Conservation (phyloP, 2,797 vertebrate genomes). For the Siniperca scherzeri region DNA sequence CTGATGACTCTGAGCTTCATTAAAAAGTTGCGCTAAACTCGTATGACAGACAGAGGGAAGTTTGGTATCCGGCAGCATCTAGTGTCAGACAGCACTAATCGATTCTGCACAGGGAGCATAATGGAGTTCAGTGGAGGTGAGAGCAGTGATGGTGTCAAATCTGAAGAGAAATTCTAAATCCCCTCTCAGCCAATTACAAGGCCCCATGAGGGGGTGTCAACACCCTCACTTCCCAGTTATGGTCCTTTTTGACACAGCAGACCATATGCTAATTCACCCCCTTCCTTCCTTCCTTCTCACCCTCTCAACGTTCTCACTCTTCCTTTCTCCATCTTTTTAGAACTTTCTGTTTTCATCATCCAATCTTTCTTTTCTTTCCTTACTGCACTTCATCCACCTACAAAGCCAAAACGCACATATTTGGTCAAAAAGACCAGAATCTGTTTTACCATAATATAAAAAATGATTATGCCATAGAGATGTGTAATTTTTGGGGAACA, state of each 20-base stretch:
- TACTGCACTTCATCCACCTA: background rate
- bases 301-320: background rate
- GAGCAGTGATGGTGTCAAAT: constrained; percentile 51
- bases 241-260: constrained; percentile 38
- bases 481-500: background rate
- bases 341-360: constrained; percentile 1
- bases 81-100: constrained; percentile 73
- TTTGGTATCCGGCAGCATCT: constrained; percentile 47
- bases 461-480: background rate
- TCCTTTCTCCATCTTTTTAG: background rate
- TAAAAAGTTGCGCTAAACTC: constrained; percentile 72
- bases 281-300: background rate
- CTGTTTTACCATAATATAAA: background rate
- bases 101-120: constrained; percentile 70
- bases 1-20: constrained; percentile 53
- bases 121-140: constrained; percentile 75
- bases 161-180: constrained; percentile 56
- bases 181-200: constrained; percentile 73
- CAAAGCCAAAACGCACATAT: background rate
- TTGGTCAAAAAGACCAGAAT: background rate
- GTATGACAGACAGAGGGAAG: constrained; percentile 25
- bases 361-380: background rate
- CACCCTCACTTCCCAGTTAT: constrained; percentile 41
- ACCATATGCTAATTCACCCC: constrained; percentile 34
- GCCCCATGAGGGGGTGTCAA: constrained; percentile 28